Evolutionary conservation across 2,797 vertebrate species (phyloP).

Genomic region (Hydrolagus colliei): DNA sequence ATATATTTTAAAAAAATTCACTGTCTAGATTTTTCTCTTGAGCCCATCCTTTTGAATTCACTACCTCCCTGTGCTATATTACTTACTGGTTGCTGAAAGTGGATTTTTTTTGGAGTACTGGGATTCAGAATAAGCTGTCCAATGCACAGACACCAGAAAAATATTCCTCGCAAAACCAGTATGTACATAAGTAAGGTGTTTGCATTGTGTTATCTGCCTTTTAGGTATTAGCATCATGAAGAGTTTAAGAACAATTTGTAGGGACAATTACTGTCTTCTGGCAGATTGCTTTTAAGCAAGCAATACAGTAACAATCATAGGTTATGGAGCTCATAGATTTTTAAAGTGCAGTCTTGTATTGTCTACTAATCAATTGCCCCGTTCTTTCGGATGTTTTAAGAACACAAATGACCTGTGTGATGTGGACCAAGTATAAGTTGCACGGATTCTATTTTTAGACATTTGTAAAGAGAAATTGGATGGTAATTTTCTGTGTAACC

Average conservation of each 20-base stretch:
- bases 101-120: background rate
- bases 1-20: too few species aligned
- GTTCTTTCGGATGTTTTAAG: constrained; percentile 25
- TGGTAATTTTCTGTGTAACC: constrained; percentile 8
- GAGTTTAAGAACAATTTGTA: constrained; percentile 15
- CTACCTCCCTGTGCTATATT: background rate
- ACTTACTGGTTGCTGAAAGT: background rate
- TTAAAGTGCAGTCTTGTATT: constrained; percentile 1
- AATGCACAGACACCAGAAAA: background rate
- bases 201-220: background rate
- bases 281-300: background rate
- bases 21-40: background rate
- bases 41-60: background rate
- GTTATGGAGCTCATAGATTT: background rate
- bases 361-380: background rate
- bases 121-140: background rate
- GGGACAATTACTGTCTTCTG: background rate
- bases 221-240: background rate
- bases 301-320: background rate
- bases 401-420: background rate
- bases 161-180: background rate
- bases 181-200: background rate
- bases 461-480: constrained; percentile 29
- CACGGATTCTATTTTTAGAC: constrained; percentile 24
- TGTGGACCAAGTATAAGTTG: constrained; percentile 23